Evolutionary conservation across 2,113 vertebrate species (phyloP).

Genomic region (Paedocypris sp.): DNA sequence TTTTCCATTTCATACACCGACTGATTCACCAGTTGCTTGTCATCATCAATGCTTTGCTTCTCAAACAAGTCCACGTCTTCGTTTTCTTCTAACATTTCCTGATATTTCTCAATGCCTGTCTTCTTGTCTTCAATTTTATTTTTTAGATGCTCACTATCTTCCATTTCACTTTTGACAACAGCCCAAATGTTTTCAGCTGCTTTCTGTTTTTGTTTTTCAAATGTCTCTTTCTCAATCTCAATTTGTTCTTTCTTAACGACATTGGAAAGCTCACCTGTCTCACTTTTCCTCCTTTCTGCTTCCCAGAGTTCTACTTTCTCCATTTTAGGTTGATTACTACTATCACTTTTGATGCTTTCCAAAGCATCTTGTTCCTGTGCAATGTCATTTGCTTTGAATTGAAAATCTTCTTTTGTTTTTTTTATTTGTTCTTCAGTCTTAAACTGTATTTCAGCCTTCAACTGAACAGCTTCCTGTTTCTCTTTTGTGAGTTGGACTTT

Average conservation of each 20-base stretch:
- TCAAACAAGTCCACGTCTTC: background rate
- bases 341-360: conserved; percentile 15
- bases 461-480: background rate
- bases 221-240: background rate
- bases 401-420: conserved; percentile 3
- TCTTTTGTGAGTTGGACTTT: background rate
- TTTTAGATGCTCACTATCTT: background rate
- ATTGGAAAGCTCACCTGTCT: background rate
- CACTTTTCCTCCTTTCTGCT: background rate
- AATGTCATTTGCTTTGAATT: conserved; percentile 5
- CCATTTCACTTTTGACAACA: background rate
- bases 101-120: background rate
- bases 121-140: background rate
- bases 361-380: background rate
- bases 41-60: background rate
- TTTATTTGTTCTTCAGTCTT: background rate
- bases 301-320: conserved; percentile 11
- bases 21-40: conserved; percentile 1
- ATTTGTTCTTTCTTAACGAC: conserved; percentile 9
- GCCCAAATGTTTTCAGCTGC: background rate
- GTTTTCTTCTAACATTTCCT: background rate
- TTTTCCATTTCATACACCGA: background rate
- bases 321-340: background rate
- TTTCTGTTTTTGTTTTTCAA: conserved; percentile 13
- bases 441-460: background rate